These are phyloP conservation scores for Oceanites oceanicus DNA, from an alignment of 2,113 vertebrate species.

Conservation along the genomic window DNA sequence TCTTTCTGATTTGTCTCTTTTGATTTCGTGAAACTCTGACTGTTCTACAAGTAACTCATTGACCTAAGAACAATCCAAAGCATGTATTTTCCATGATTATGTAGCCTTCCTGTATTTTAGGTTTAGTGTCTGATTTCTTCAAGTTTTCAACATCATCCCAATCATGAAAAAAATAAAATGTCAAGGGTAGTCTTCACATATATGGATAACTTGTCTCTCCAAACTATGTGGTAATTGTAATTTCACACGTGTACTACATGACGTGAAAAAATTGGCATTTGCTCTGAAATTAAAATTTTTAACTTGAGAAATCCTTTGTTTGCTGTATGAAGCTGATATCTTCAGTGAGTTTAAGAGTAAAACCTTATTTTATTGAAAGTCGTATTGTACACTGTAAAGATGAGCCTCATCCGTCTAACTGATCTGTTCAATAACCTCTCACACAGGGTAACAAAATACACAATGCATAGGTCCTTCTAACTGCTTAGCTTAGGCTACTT, in stretches of 20 bases:
- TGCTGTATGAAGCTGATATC: background rate
- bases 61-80: background rate
- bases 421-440: background rate
- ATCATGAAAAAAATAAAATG: background rate
- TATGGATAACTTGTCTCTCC: background rate
- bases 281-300: background rate
- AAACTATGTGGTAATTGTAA: background rate
- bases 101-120: background rate
- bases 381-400: background rate
- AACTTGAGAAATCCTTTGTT: background rate
- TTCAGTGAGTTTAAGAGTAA: background rate
- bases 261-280: background rate
- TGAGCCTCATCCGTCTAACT: background rate
- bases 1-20: background rate
- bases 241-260: background rate
- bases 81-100: background rate
- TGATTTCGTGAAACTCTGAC: background rate
- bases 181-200: background rate
- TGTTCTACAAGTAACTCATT: background rate
- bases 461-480: background rate
- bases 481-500: background rate
- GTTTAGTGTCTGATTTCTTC: background rate
- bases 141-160: background rate
- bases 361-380: background rate
- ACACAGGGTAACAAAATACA: background rate